Conservation (phyloP, 1,140 invertebrate genomes). For the Laupala kohalensis region DNA sequence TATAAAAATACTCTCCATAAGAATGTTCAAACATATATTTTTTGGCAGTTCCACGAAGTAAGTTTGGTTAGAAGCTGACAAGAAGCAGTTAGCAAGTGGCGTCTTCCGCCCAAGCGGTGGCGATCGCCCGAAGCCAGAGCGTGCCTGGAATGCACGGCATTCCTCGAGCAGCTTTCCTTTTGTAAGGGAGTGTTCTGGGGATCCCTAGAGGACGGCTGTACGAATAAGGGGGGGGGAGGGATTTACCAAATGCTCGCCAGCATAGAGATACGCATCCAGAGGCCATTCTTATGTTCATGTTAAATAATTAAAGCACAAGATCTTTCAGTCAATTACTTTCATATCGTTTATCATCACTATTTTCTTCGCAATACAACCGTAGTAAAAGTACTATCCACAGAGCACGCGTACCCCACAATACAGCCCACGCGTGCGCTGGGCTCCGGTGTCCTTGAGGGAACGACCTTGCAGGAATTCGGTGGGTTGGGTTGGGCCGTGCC, state of each 20-base stretch:
- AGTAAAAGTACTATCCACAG: conserved; percentile 9
- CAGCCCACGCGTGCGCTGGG: not conserved
- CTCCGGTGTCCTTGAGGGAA: not conserved
- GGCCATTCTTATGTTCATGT: no score
- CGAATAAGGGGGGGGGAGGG: conserved; percentile 12
- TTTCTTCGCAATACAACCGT: no score
- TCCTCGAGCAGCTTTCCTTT: not conserved
- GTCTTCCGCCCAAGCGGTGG: no score
- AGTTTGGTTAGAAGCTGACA: no score
- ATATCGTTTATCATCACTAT: no score
- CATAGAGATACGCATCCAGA: not conserved
- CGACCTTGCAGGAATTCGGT: conserved; percentile 11
- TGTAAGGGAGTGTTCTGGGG: conserved; percentile 23
- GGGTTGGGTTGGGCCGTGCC: not conserved
- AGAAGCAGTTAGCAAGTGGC: no score
- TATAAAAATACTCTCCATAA: no score
- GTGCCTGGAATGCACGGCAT: not conserved
- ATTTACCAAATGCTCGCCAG: not conserved
- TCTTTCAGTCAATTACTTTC: no score
- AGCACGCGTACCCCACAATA: not conserved
- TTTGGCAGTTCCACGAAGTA: no score
- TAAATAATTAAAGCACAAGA: no score
- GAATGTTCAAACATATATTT: no score
- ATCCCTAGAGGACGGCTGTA: not conserved
- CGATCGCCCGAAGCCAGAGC: conserved; percentile 15